Percentiles rank a stretch among this genome's conserved stretches.
phyloP scores from a whole-genome alignment of 2,113 vertebrate species.

The Varanus salvator region DNA sequence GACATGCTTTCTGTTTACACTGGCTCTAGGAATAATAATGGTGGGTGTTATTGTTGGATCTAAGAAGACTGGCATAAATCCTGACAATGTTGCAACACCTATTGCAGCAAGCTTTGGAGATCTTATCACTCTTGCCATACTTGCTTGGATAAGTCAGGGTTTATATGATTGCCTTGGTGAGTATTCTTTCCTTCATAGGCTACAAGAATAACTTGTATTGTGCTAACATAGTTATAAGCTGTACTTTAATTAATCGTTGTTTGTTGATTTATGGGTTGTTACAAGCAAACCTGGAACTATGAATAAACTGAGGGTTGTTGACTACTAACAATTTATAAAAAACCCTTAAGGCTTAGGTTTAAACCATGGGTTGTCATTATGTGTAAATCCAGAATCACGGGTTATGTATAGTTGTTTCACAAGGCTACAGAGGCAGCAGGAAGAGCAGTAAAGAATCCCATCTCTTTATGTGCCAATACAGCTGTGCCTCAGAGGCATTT shows the following conservation, averaged over 20 bases:
- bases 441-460: background rate
- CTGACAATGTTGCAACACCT: slow-evolving; percentile 96
- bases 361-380: too few species aligned
- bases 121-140: slow-evolving; percentile 95
- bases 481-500: too few species aligned
- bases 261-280: too few species aligned
- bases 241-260: too few species aligned
- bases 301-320: too few species aligned
- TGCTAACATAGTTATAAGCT: too few species aligned
- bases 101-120: slow-evolving; percentile 98
- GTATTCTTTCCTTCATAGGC: slow-evolving; percentile 39
- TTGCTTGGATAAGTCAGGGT: slow-evolving; percentile 97
- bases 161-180: slow-evolving; percentile 94
- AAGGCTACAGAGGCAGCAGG: background rate
- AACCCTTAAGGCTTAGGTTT: too few species aligned
- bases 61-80: slow-evolving; percentile 98
- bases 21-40: slow-evolving; percentile 91
- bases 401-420: background rate
- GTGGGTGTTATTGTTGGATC: slow-evolving; percentile 98
- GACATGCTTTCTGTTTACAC: slow-evolving; percentile 30
- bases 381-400: too few species aligned
- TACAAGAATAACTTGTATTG: too few species aligned
- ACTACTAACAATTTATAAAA: too few species aligned
- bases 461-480: too few species aligned
- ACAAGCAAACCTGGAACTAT: too few species aligned